A percentile compares a stretch with the other conserved stretches of the same genome.
Conservation (phyloP, 2,888 invertebrate genomes). For the Calameuta filiformis region DNA sequence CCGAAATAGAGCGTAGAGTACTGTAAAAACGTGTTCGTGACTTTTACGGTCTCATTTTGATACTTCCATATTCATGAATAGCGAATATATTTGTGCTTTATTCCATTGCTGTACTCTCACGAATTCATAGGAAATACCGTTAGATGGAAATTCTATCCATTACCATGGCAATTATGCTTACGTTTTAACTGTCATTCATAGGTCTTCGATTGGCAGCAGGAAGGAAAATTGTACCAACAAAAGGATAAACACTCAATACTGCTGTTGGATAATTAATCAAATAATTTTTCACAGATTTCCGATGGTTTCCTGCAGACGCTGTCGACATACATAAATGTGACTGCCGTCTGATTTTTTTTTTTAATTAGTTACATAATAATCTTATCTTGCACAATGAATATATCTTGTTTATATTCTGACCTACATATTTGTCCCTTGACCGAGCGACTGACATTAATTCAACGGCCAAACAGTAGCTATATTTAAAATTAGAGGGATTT, state of each 20-base stretch:
- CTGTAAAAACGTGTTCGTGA: not conserved
- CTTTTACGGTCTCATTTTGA: not conserved
- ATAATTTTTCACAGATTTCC: not conserved
- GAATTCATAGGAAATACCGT: not conserved
- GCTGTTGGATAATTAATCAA: not conserved
- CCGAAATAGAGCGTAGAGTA: not conserved
- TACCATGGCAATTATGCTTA: not conserved
- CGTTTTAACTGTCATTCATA: not conserved
- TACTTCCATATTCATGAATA: not conserved
- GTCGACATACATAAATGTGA: not conserved
- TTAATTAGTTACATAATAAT: not conserved
- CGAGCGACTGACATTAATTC: not conserved
- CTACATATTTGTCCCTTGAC: constrained; percentile 5
- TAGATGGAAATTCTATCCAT: not conserved
- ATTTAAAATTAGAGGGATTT: not conserved
- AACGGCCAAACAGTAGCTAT: not conserved
- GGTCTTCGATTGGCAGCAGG: not conserved
- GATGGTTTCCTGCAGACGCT: not conserved
- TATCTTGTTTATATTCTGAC: constrained; percentile 3
- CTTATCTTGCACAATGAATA: not conserved
- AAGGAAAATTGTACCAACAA: not conserved
- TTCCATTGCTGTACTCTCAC: not conserved
- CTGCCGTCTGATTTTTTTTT: not conserved
- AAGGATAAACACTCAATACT: not conserved
- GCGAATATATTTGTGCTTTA: not conserved